These are phyloP conservation scores for Australoheros scitulus DNA, from an alignment of 2,113 vertebrate species.

Conservation along the genomic window DNA sequence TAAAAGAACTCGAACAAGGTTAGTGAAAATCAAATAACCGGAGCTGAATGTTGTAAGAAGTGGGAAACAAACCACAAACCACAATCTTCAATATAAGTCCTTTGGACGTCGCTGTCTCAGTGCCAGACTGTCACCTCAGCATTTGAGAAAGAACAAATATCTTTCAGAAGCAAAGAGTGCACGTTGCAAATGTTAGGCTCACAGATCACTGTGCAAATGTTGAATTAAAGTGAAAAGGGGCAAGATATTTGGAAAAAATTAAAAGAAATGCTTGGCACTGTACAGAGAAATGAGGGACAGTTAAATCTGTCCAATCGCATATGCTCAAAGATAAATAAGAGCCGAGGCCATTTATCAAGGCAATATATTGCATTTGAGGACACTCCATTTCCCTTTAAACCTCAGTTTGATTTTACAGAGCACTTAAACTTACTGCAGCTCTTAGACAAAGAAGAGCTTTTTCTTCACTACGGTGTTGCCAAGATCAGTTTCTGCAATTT, in stretches of 20 bases:
- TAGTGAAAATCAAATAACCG: not conserved
- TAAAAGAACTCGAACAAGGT: not conserved
- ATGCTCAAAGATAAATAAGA: not conserved
- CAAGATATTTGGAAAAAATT: not conserved
- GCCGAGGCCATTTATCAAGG: not conserved
- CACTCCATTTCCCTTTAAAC: conserved; percentile 1
- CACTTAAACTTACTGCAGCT: not conserved
- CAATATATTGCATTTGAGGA: not conserved
- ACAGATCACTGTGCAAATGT: not conserved
- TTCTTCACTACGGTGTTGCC: conserved; percentile 26
- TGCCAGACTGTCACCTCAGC: not conserved
- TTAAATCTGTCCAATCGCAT: not conserved
- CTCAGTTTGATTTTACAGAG: conserved; percentile 1
- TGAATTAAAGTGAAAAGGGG: not conserved
- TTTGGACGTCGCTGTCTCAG: not conserved
- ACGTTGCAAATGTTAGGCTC: not conserved
- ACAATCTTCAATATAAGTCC: not conserved
- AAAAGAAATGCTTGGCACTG: not conserved
- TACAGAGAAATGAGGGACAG: not conserved
- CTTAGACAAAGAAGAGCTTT: conserved; percentile 8
- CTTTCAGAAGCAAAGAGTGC: not conserved
- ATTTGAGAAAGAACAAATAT: not conserved
- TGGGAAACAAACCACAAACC: not conserved
- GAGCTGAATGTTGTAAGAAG: not conserved
- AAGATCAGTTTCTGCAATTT: conserved; percentile 52